phyloP scores from a whole-genome alignment of 2,113 vertebrate genomes.

The Mus pahari region DNA sequence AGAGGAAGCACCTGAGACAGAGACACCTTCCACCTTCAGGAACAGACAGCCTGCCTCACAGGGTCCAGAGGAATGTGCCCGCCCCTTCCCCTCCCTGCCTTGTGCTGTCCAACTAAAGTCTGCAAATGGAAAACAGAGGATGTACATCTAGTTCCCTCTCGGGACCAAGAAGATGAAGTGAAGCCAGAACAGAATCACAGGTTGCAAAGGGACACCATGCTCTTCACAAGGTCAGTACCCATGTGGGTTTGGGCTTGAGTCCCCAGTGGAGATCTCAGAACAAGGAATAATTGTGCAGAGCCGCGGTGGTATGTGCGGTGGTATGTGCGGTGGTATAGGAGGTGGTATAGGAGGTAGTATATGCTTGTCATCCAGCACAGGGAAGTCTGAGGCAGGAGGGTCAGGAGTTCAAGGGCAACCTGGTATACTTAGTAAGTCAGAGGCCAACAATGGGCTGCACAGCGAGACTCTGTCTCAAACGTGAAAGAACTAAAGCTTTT shows the following conservation, averaged over 20 bases:
- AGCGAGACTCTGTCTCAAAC: neutral
- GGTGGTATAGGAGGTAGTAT: too few relatives aligned
- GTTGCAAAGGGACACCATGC: neutral
- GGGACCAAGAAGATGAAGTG: neutral
- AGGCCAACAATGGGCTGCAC: neutral
- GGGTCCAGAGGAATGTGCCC: neutral
- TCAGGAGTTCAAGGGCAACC: too few relatives aligned
- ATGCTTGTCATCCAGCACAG: neutral
- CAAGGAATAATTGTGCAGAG: neutral
- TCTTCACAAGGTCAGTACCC: neutral
- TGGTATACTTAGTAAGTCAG: neutral
- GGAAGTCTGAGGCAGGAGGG: neutral
- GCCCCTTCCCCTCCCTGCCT: neutral
- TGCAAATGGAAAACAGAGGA: neutral
- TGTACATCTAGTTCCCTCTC: neutral
- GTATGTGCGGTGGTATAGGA: too few relatives aligned
- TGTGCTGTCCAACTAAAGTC: neutral
- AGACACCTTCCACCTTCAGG: neutral
- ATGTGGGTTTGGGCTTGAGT: accelerated
- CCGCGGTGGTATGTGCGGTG: too few relatives aligned
- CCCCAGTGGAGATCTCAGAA: neutral
- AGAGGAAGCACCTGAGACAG: neutral
- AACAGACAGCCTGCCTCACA: neutral
- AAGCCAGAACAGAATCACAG: neutral
- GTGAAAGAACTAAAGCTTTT: too few relatives aligned